Percentiles rank a stretch among this genome's conserved stretches.
Conservation (phyloP, 2,797 vertebrate genomes). For the Catharus ustulatus region DNA sequence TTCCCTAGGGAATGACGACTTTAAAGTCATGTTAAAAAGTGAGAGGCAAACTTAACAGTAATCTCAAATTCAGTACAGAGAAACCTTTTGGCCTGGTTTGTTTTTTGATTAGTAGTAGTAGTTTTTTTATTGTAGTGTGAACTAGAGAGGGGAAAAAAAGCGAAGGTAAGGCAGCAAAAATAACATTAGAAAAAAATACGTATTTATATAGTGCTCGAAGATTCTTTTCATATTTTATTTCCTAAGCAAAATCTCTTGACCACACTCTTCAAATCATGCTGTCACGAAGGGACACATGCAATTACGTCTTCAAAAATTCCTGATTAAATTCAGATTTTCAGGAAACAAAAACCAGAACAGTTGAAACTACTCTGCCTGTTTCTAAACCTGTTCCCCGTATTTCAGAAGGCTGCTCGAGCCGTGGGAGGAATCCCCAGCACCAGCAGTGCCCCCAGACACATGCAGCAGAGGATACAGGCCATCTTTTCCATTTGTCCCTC, state of each 20-base stretch:
- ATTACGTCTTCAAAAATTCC: background rate
- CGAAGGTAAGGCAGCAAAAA: background rate
- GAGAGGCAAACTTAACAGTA: background rate
- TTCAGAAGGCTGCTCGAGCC: background rate
- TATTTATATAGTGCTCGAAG: background rate
- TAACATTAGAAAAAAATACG: background rate
- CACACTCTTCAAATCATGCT: background rate
- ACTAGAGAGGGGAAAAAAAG: background rate
- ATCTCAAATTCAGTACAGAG: background rate
- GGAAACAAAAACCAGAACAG: background rate
- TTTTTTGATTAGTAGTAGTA: fast-evolving
- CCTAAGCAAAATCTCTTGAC: background rate
- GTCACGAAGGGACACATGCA: background rate
- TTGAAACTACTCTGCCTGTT: background rate
- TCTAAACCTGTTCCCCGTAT: background rate
- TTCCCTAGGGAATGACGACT: background rate
- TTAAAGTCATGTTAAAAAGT: background rate
- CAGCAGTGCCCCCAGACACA: background rate
- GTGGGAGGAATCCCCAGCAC: background rate
- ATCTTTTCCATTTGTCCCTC: background rate
- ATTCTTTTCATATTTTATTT: background rate
- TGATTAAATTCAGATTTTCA: constrained; percentile 7
- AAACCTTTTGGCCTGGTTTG: background rate
- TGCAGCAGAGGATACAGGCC: fast-evolving
- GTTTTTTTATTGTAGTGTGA: background rate